phyloP scores from a whole-genome alignment of 2,113 vertebrate genomes.

The Oryzias melastigma region DNA sequence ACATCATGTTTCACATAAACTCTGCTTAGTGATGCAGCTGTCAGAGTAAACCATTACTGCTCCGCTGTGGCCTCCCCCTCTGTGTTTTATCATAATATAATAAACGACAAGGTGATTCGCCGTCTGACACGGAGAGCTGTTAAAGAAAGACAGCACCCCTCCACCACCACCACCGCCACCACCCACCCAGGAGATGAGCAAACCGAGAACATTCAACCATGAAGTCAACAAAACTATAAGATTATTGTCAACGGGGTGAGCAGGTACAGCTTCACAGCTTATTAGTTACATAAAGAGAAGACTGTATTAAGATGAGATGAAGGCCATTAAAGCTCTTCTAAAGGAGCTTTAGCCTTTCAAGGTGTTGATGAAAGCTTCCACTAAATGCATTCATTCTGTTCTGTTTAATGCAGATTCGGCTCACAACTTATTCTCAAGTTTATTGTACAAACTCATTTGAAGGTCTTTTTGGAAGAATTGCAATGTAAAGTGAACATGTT shows the following conservation, averaged over 20 bases:
- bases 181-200: slow-evolving; percentile 1
- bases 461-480: too few relatives aligned
- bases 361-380: slow-evolving; percentile 13
- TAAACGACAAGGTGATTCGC: slow-evolving; percentile 44
- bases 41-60: slow-evolving; percentile 9
- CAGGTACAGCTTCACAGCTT: slow-evolving; percentile 11
- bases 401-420: slow-evolving; percentile 1
- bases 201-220: slow-evolving; percentile 32
- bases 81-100: slow-evolving; percentile 46
- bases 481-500: too few relatives aligned
- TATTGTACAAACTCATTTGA: too few relatives aligned
- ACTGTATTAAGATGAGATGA: neutral
- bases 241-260: slow-evolving; percentile 7
- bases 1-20: slow-evolving; percentile 40
- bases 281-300: slow-evolving; percentile 27
- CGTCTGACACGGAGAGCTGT: slow-evolving; percentile 22
- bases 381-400: slow-evolving; percentile 7
- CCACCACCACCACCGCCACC: too few relatives aligned
- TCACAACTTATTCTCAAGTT: too few relatives aligned
- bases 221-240: slow-evolving; percentile 20
- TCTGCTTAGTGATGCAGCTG: slow-evolving; percentile 34
- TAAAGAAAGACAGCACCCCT: slow-evolving; percentile 24
- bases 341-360: slow-evolving; percentile 17
- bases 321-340: slow-evolving; percentile 5
- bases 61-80: slow-evolving; percentile 11